Conservation (phyloP, 2,113 vertebrate genomes). For the Pardalotus punctatus region DNA sequence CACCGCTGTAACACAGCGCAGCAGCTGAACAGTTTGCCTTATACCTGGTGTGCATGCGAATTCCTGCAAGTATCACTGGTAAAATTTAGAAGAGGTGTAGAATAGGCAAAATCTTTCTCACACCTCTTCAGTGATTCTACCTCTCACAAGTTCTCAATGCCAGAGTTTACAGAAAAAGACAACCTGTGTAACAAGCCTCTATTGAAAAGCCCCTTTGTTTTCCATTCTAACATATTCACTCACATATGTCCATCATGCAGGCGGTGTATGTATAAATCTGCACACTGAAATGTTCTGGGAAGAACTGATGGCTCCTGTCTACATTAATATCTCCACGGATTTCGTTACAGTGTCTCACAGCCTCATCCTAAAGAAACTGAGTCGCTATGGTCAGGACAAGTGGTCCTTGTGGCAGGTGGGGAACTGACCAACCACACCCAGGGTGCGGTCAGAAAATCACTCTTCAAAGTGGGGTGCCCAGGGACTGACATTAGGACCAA, state of each 20-base stretch:
- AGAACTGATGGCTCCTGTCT: neutral
- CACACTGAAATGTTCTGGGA: neutral
- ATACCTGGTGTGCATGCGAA: too few species aligned
- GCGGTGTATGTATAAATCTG: neutral
- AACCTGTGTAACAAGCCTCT: neutral
- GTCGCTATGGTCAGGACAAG: neutral
- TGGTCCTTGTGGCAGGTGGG: too few species aligned
- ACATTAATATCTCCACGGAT: neutral
- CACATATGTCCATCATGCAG: rapidly evolving
- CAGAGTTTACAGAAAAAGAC: neutral
- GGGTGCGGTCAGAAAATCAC: neutral
- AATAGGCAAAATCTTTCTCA: neutral
- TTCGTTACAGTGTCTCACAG: rapidly evolving
- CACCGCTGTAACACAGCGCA: neutral
- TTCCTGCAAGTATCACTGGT: neutral
- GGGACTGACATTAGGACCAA: too few species aligned
- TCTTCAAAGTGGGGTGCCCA: neutral
- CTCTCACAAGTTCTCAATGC: neutral
- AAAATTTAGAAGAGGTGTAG: neutral
- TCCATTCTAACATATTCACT: neutral
- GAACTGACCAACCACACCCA: neutral
- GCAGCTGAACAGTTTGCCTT: neutral
- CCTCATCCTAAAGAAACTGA: neutral
- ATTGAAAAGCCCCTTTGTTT: neutral
- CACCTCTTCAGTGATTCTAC: neutral